Evolutionary conservation across 2,888 invertebrate genomes (phyloP).

Genomic region (Glyphotaelius pellucidus): DNA sequence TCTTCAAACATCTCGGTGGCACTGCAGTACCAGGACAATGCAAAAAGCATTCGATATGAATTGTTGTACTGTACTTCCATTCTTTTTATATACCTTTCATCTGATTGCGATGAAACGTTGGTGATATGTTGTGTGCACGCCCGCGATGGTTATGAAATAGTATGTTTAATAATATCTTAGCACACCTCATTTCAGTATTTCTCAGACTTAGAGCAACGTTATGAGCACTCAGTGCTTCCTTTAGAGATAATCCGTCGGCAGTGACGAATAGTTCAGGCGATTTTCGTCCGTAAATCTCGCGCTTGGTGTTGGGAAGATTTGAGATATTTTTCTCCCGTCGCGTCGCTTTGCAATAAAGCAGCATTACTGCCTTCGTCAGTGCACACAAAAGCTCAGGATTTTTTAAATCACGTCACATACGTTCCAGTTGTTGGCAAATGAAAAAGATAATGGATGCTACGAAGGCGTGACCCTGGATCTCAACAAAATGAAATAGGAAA

Average conservation of each 20-base stretch:
- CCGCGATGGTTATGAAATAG: too few species aligned
- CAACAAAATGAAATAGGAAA: too few species aligned
- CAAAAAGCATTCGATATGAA: too few species aligned
- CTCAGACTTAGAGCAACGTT: background rate
- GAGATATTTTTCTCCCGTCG: background rate
- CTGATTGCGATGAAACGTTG: too few species aligned
- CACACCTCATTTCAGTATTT: too few species aligned
- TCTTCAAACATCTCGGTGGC: too few species aligned
- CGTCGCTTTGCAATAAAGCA: conserved; percentile 21
- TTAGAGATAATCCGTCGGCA: background rate
- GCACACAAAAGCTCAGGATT: background rate
- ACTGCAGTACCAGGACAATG: too few species aligned
- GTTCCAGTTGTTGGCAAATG: background rate
- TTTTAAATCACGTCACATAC: background rate
- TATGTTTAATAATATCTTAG: too few species aligned
- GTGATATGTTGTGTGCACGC: too few species aligned
- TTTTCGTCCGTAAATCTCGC: conserved; percentile 8
- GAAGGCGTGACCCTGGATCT: too few species aligned
- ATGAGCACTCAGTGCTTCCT: background rate
- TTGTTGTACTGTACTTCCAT: too few species aligned
- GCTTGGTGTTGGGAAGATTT: background rate
- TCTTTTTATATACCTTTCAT: too few species aligned
- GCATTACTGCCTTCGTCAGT: background rate
- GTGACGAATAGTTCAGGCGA: background rate
- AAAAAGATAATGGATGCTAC: background rate